Evolutionary conservation across 2,797 vertebrate genomes (phyloP).

Genomic region (Pseudotriccus pelzelni): DNA sequence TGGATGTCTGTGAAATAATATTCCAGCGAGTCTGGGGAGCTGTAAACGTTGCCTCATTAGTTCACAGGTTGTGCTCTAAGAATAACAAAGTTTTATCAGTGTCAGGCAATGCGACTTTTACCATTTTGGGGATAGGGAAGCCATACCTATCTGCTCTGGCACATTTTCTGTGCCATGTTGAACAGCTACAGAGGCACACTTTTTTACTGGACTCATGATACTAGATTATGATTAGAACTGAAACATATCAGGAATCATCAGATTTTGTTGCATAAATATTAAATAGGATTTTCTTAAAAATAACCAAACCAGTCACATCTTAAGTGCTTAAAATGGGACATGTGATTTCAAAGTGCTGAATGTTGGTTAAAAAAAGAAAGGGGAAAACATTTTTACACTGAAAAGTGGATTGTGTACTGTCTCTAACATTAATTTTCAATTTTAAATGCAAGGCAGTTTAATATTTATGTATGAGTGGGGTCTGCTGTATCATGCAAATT

Average conservation of each 20-base stretch:
- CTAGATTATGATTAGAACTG: slow-evolving; percentile 47
- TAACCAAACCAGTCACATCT: not conserved
- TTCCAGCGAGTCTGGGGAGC: not conserved
- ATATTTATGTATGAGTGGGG: slow-evolving; percentile 61
- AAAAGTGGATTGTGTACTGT: slow-evolving; percentile 6
- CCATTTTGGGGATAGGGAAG: not conserved
- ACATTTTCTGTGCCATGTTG: not conserved
- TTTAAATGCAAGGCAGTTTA: slow-evolving; percentile 44
- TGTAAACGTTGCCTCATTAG: slow-evolving; percentile 9
- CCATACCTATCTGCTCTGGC: not conserved
- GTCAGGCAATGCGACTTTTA: not conserved
- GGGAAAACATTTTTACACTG: slow-evolving; percentile 21
- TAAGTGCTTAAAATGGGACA: slow-evolving; percentile 51
- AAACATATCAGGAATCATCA: slow-evolving; percentile 45
- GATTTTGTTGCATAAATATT: slow-evolving; percentile 64
- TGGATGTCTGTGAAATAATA: slow-evolving; percentile 6
- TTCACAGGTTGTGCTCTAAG: not conserved
- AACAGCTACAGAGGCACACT: not conserved
- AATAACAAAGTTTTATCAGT: not conserved
- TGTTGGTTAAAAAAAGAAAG: slow-evolving; percentile 43
- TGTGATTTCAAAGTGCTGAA: slow-evolving; percentile 20
- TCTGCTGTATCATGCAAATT: slow-evolving; percentile 32
- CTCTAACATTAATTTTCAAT: slow-evolving; percentile 65
- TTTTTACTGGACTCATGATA: slow-evolving; percentile 1
- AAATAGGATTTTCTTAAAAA: slow-evolving; percentile 33